Evolutionary conservation across 2,797 vertebrate genomes (phyloP).

Genomic region (Avahi laniger): DNA sequence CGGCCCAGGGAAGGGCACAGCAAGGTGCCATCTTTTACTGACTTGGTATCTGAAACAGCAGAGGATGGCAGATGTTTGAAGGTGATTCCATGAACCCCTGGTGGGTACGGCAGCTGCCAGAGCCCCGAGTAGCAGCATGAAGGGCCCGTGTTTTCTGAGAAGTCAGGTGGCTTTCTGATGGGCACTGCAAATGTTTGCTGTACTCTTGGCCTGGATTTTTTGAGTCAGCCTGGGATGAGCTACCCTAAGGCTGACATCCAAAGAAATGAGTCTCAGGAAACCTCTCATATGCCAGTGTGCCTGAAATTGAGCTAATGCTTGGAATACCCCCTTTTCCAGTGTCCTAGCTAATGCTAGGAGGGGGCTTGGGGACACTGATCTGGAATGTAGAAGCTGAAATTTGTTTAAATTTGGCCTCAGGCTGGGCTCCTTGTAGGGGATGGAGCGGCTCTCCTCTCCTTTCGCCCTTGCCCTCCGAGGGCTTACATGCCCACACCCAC

Average conservation of each 20-base stretch:
- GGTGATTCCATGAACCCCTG: background rate
- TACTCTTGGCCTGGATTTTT: background rate
- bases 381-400: background rate
- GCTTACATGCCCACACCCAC: background rate
- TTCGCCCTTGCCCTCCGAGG: background rate
- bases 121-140: background rate
- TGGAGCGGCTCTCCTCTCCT: background rate
- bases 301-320: background rate
- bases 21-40: background rate
- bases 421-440: background rate
- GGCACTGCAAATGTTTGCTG: background rate
- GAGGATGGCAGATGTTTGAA: background rate
- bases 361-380: background rate
- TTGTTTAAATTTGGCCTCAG: background rate
- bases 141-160: slow-evolving; percentile 13
- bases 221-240: background rate
- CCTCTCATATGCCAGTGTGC: background rate
- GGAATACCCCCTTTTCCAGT: background rate
- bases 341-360: background rate
- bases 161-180: background rate
- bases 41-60: background rate
- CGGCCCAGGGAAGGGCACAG: background rate
- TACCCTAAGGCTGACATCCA: background rate
- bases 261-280: background rate
- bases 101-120: background rate